Conservation (phyloP, 2,797 vertebrate genomes). For the Mormyrops boulengeri region DNA sequence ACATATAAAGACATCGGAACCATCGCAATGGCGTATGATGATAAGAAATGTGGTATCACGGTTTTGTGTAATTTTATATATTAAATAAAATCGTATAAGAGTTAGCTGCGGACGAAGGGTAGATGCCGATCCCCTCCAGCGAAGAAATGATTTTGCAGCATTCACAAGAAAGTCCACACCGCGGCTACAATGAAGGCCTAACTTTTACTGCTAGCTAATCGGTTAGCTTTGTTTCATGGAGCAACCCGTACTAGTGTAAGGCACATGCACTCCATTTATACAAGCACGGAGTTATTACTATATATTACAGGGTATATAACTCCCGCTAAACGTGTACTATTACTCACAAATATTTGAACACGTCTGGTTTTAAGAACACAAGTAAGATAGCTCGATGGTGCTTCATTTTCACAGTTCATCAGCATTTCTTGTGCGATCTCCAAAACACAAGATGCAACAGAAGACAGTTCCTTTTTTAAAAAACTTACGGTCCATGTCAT, state of each 20-base stretch:
- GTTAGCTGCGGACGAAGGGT: background rate
- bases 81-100: background rate
- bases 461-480: background rate
- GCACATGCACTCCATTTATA: background rate
- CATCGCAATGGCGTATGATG: background rate
- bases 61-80: background rate
- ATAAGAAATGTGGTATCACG: background rate
- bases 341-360: background rate
- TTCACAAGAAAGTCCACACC: constrained; percentile 4
- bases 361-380: background rate
- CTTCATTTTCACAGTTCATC: background rate
- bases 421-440: background rate
- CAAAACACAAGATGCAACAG: background rate
- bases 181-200: constrained; percentile 26
- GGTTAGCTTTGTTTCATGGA: background rate
- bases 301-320: background rate
- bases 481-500: constrained; percentile 44
- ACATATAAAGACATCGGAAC: background rate
- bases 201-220: constrained; percentile 24
- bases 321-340: background rate
- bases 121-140: background rate
- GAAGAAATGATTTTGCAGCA: background rate
- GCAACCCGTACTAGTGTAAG: background rate
- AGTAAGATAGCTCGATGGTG: background rate
- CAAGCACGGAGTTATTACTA: background rate